Percentiles rank a stretch among this genome's conserved stretches.
These are phyloP conservation scores for Pitangus sulphuratus DNA, from an alignment of 2,797 vertebrate genomes.

Conservation along the genomic window DNA sequence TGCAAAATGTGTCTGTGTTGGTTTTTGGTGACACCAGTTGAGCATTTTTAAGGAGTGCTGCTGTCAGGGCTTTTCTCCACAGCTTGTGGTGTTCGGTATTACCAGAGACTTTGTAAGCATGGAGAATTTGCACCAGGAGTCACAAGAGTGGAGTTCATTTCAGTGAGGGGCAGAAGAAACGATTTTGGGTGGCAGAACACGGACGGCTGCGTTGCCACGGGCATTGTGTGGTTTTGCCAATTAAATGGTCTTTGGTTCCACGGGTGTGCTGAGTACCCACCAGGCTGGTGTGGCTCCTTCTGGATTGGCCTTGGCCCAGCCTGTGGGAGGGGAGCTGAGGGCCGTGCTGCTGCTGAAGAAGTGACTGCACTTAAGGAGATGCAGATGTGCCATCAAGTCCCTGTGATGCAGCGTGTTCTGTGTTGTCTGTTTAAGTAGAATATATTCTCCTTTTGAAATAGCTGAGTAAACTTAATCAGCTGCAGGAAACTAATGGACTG, in stretches of 20 bases:
- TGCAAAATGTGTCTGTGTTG: background rate
- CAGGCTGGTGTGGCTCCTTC: background rate
- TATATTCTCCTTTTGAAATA: background rate
- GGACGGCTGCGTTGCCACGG: background rate
- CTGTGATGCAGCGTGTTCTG: background rate
- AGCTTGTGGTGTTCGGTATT: background rate
- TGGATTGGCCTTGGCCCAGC: background rate
- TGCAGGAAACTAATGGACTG: background rate
- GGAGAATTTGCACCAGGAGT: background rate
- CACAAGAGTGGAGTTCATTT: background rate
- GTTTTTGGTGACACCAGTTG: background rate
- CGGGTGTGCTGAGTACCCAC: background rate
- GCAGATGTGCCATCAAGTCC: conserved; percentile 5
- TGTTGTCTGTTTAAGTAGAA: background rate
- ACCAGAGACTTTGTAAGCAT: background rate
- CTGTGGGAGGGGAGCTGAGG: background rate
- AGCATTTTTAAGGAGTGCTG: background rate
- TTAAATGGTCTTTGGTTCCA: background rate
- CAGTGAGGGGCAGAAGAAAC: background rate
- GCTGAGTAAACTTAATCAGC: background rate
- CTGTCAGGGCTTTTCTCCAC: background rate
- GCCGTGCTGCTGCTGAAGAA: background rate
- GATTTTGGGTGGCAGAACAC: background rate
- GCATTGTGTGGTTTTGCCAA: background rate
- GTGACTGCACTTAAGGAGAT: background rate